phyloP scores from a whole-genome alignment of 2,888 invertebrate species.

The Ichneumon xanthorius region DNA sequence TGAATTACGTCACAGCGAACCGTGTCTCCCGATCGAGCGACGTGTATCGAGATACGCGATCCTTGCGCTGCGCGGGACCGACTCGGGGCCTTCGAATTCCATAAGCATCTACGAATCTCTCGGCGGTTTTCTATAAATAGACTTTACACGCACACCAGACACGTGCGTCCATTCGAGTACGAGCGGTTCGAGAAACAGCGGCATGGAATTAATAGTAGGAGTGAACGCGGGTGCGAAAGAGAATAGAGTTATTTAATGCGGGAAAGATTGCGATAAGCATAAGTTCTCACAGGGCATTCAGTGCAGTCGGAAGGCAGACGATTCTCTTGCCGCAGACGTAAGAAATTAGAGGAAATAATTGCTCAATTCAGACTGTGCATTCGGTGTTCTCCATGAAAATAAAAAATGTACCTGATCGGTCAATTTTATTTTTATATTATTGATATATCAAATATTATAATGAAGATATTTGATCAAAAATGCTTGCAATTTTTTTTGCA shows the following conservation, averaged over 20 bases:
- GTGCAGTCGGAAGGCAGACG: neutral
- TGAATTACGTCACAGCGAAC: constrained; percentile 61
- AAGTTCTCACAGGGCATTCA: neutral
- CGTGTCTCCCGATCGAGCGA: constrained; percentile 47
- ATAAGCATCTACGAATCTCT: constrained; percentile 64
- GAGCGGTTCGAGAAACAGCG: constrained; percentile 17
- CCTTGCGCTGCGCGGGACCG: constrained; percentile 16
- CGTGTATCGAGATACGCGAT: constrained; percentile 37
- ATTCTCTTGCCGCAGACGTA: neutral
- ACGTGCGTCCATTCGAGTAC: neutral
- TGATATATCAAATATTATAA: no score
- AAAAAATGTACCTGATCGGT: neutral
- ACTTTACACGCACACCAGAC: constrained; percentile 44
- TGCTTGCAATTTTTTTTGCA: no score
- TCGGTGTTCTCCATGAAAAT: neutral
- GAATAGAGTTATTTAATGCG: neutral
- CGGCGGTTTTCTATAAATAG: constrained; percentile 66
- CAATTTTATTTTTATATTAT: no score
- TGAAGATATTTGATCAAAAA: no score
- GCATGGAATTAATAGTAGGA: constrained; percentile 3
- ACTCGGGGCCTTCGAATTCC: constrained; percentile 66
- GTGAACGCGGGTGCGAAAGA: constrained; percentile 27
- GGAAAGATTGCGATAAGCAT: neutral
- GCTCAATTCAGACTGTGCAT: neutral
- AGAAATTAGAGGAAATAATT: neutral